Evolutionary conservation across 2,797 vertebrate species (phyloP), one percentile per base, ranked within the genome.

Genomic region (Dermochelys coriacea): DNA sequence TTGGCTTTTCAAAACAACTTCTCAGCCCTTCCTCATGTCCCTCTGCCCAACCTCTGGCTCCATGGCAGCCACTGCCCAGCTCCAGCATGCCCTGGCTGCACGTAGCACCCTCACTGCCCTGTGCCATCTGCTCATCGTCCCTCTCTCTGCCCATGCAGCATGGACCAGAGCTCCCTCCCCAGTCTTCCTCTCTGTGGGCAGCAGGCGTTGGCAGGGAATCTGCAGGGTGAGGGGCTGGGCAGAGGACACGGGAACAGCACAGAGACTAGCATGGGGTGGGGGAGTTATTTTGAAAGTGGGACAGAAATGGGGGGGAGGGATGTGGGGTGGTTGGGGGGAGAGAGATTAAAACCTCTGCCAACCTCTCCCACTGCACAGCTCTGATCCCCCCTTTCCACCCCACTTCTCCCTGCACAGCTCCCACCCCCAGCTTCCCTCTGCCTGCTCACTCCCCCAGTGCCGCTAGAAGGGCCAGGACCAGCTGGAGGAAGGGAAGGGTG

Each of bases 11-110:
- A 19, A 64, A 64, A n/a, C 61, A n/a, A n/a, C 34, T n/a, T 64
- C 61, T 18, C 31, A 8, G 61, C 45, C 45, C 47, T 1, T 1
- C 15, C 5, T 37, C 47, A 3, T 51, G 18, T 23, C 81, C 12
- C 37, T 6, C 1, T 0, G 12, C 8, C 7, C 0, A 1, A 11
- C 15, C 19, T 57, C 49, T 3, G 9, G 31, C 25, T 23, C 50
- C 4, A 16, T 12, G 23, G 27, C 52, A 31, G 80, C 21, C 27
- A 29, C 5, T 47, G 8, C 61, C 34, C 31, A 8, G 61, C 34
- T 31, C 4, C 4, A 29, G 14, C 23, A 34, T 7, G 2, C 14
- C 31, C 41, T 2, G 5, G 61, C 81, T 15, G 31, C 59, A 61
- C 7, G 15, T 34, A 10, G 2, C 19, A 3, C 14, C 29, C 34